These are phyloP conservation scores for Drepana arcuata DNA, from an alignment of 1,140 invertebrate species.

Conservation along the genomic window DNA sequence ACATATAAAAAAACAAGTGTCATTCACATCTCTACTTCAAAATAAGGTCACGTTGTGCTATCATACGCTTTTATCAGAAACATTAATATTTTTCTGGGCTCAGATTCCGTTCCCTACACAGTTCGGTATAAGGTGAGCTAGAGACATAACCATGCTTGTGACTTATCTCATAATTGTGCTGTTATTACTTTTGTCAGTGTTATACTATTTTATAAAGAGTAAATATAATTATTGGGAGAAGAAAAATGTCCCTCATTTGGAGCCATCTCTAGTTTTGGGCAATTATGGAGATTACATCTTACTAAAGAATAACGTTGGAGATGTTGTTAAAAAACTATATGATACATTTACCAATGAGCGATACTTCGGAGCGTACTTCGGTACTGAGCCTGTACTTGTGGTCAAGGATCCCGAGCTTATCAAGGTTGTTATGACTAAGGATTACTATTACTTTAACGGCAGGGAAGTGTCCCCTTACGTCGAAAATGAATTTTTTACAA, in stretches of 20 bases:
- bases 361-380: conserved; percentile 10
- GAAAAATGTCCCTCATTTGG: conserved; percentile 26
- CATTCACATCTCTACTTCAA: too few species aligned
- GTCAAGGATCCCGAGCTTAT: conserved; percentile 8
- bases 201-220: conserved; percentile 6
- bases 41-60: too few species aligned
- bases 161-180: too few species aligned
- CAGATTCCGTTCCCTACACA: too few species aligned
- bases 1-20: too few species aligned
- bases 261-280: conserved; percentile 34
- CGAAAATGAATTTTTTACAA: conserved; percentile 3
- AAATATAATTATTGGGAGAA: conserved; percentile 38
- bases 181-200: too few species aligned
- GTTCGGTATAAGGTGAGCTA: too few species aligned
- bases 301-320: not conserved
- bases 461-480: conserved; percentile 4
- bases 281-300: conserved; percentile 35
- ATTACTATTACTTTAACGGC: conserved; percentile 13
- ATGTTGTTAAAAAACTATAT: conserved; percentile 5
- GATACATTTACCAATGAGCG: conserved; percentile 3
- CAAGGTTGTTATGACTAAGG: conserved; percentile 12
- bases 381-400: conserved; percentile 8
- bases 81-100: too few species aligned
- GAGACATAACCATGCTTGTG: too few species aligned
- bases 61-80: too few species aligned